These are phyloP conservation scores for Macrosteles quadrilineatus DNA, from an alignment of 1,140 invertebrate genomes.

Conservation along the genomic window DNA sequence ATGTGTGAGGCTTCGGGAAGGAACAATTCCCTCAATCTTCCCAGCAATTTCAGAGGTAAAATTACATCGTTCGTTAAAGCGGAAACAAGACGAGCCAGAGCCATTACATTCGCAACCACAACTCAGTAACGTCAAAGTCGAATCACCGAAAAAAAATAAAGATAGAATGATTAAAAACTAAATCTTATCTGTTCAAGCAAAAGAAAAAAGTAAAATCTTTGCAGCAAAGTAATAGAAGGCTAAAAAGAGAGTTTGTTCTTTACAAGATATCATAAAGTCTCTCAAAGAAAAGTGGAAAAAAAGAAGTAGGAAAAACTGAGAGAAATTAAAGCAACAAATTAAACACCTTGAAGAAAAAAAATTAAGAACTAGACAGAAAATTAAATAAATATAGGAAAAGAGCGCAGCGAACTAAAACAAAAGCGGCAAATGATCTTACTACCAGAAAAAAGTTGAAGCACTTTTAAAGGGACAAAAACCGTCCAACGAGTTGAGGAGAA, in stretches of 20 bases:
- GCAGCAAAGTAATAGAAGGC: neutral
- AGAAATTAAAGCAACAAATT: no score
- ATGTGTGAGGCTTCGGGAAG: conserved; percentile 29
- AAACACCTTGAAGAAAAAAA: no score
- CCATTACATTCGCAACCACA: no score
- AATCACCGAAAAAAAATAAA: conserved; percentile 24
- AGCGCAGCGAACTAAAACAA: no score
- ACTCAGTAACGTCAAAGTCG: no score
- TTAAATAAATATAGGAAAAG: no score
- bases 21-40: conserved; percentile 35
- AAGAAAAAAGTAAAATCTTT: conserved; percentile 24
- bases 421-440: no score
- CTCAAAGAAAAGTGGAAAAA: conserved; percentile 23
- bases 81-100: neutral
- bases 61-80: neutral
- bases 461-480: no score
- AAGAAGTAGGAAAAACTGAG: no score
- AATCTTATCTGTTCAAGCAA: neutral
- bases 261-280: conserved; percentile 9
- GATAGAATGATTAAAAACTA: neutral
- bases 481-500: no score
- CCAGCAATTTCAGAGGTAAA: conserved; percentile 20
- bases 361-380: no score
- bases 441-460: no score
- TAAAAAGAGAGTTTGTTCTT: conserved; percentile 16